Evolutionary conservation across 1,140 invertebrate species (phyloP), one percentile per base, ranked within the genome.

Genomic region (Cyphomyrmex costatus): DNA sequence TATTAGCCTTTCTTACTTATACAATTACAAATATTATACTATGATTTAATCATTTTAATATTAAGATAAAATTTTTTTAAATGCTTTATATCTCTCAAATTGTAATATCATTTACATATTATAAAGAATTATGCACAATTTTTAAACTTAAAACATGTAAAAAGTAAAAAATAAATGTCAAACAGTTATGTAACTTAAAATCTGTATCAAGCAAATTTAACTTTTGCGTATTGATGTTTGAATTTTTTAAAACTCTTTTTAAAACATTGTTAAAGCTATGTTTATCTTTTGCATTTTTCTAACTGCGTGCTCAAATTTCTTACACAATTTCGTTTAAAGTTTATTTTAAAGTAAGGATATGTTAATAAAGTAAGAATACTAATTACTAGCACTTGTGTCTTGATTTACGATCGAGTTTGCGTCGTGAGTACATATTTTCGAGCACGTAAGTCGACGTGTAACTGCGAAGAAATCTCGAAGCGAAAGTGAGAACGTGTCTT

Each of bases 401-500:
- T 21, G 42, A 53, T 53, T 36, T 36, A 24, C 27, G 14, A 66
- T 24, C 19, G 12, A 8, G n/a, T 83, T 46, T 24, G 36, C 24
- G 49, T 53, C 36, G 53, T 8, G 33, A n/a, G 16, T 16, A 58
- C 3, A n/a, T 14, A 53, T 33, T 27, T 78, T 79, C 42, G 58
- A 77, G 33, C 33, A 42, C 42, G 27, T 27, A 78, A 58, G 51
- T 30, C 36, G 66, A n/a, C 24, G 36, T 21, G 42, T 46, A 73
- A 82, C 19, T 58, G 53, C 53, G 53, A 83, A 83, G 36, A 83
- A 83, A 83, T 83, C 68, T 27, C 68, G 7, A 73, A 83, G 79
- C 79, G 79, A 83, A 83, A 83, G 79, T 83, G 73, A 78, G 82
- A 85, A 78, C 73, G 60, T 49, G 82, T 85, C 74, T 85, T 85